A percentile compares a stretch with the other conserved stretches of the same genome.
These are phyloP conservation scores for Dendrolimus kikuchii DNA, from an alignment of 1,140 invertebrate genomes.

Conservation along the genomic window DNA sequence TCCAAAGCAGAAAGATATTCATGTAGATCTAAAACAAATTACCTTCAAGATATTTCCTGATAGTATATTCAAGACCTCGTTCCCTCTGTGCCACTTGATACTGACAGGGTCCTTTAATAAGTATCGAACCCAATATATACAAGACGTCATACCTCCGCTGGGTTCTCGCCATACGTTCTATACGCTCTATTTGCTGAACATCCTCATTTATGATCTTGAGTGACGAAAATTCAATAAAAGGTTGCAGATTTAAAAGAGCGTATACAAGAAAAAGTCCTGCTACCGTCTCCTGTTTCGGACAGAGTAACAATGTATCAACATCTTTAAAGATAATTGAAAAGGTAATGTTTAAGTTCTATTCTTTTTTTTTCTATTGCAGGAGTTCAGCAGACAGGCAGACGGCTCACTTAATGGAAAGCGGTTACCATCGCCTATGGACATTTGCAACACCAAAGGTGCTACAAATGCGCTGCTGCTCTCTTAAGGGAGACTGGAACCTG, in stretches of 20 bases:
- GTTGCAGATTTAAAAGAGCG: conserved; percentile 38
- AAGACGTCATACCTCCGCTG: conserved; percentile 39
- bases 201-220: conserved; percentile 38
- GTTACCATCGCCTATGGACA: too few relatives aligned
- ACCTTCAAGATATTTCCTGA: conserved; percentile 51
- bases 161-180: conserved; percentile 32
- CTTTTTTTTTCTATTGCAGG: too few relatives aligned
- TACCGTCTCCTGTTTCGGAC: conserved; percentile 33
- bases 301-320: conserved; percentile 1
- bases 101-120: conserved; percentile 32
- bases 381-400: too few relatives aligned
- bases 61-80: conserved; percentile 38
- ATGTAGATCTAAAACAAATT: conserved; percentile 1
- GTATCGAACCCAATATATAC: conserved; percentile 37
- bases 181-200: conserved; percentile 25
- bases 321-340: too few relatives aligned
- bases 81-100: conserved; percentile 36
- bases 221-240: conserved; percentile 32
- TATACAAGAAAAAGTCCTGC: conserved; percentile 48
- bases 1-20: too few relatives aligned
- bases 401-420: too few relatives aligned
- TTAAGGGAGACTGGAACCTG: too few relatives aligned
- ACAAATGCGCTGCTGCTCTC: too few relatives aligned
- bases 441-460: too few relatives aligned
- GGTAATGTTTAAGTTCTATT: too few relatives aligned